Base-by-base conservation (phyloP, 1,140 invertebrate genomes). In the Uloborus diversus region DNA sequence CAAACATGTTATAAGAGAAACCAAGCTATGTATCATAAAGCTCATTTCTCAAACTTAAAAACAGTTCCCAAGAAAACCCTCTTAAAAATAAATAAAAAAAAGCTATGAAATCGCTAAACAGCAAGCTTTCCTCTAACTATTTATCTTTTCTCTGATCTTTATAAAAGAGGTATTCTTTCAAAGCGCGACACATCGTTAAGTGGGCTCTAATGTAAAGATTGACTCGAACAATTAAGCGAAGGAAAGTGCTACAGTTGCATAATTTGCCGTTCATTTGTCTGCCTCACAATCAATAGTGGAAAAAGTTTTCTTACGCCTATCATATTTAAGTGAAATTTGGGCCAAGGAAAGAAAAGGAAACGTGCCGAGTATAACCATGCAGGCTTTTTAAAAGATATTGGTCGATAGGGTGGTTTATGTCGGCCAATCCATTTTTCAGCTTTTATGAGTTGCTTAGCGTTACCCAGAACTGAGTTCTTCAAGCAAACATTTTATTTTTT, bases 251-350 rank as follows among this genome's bases (percentile, higher is more conserved):
- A 64, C 65, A 68, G 47, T 68, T 68, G 65, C 65, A 68, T 68
- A 68, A 68, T 68, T 68, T 68, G 65, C 37, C 30, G 65, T 68
- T 68, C 65, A 51, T 68, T 68, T 68, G 65, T 51, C 9, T 42
- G n/a, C n/a, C n/a, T 68, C 30, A 4, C 14, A 68, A 47, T 37
- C 20, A 64, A 23, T 30, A 20, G 61, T 17, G 23, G 33, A 13
- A 53, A 28, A 65, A 11, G 20, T 35, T 30, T 65, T 65, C 14
- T 20, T 49, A 17, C 53, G 11, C 3, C 11, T 51, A 68, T 68
- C 23, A 7, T 23, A 68, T 68, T 51, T 51, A 49, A 27, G 23
- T 30, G 11, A 47, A 68, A 68, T 49, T 68, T 17, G 47, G 65
- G 65, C 37, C 65, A 68, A 68, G 65, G 65, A 51, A 68, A 68